A percentile compares a stretch with the other conserved stretches of the same genome.
phyloP scores from a whole-genome alignment of 2,797 vertebrate genomes.

The Propithecus deckenii region DNA sequence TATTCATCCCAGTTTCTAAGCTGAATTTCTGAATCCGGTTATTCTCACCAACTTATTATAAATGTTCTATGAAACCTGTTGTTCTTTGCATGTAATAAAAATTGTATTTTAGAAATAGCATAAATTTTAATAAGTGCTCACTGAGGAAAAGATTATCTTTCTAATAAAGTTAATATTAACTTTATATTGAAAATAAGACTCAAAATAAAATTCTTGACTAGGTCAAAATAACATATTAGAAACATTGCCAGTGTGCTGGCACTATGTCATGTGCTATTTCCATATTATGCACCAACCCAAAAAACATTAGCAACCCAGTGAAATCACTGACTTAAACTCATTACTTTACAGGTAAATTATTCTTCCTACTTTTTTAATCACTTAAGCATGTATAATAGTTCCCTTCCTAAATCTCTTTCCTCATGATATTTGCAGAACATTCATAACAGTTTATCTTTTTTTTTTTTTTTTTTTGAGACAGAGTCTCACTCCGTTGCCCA shows the following conservation, averaged over 20 bases:
- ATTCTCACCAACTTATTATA: constrained; percentile 10
- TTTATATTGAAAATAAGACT: constrained; percentile 13
- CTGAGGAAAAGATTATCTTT: neutral
- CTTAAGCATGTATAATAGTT: neutral
- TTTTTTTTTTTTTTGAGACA: too few species aligned
- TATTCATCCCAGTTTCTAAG: neutral
- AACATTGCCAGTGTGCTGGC: neutral
- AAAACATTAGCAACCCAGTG: neutral
- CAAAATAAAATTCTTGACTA: neutral
- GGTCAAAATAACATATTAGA: neutral
- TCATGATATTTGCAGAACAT: neutral
- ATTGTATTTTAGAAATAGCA: neutral
- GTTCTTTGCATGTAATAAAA: neutral
- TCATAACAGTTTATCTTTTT: neutral
- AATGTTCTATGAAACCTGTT: neutral
- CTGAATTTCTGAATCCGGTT: neutral
- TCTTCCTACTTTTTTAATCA: neutral
- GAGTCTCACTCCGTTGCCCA: too few species aligned
- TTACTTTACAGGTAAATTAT: constrained; percentile 18
- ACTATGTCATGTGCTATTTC: neutral
- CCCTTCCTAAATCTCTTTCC: neutral
- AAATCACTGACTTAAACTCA: constrained; percentile 25
- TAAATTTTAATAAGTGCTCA: neutral
- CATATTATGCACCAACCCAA: neutral
- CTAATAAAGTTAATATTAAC: neutral